Conservation (phyloP, 2,113 vertebrate species). For the Thalassoma bifasciatum region DNA sequence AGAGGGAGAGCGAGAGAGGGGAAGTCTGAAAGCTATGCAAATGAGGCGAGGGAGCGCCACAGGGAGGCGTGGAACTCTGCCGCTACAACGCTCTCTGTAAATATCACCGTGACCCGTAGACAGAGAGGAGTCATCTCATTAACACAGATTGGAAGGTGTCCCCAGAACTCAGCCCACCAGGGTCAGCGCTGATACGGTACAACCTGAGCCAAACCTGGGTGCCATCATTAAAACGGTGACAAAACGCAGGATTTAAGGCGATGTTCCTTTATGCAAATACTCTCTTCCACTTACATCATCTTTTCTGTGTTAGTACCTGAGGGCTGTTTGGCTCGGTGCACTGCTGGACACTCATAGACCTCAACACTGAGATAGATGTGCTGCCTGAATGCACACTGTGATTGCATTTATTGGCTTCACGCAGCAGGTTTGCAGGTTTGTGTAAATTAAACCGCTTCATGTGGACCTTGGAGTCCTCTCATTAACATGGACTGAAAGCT, state of each 20-base stretch:
- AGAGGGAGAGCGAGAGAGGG: slow-evolving; percentile 49
- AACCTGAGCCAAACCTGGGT: slow-evolving; percentile 48
- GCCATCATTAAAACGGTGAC: slow-evolving; percentile 68
- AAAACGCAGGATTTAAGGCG: slow-evolving; percentile 47
- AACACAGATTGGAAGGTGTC: slow-evolving; percentile 75
- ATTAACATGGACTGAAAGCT: slow-evolving; percentile 39
- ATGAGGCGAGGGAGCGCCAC: slow-evolving; percentile 70
- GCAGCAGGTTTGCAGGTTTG: slow-evolving; percentile 38
- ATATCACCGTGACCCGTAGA: slow-evolving; percentile 77
- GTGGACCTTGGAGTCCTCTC: slow-evolving; percentile 34
- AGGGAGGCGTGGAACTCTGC: slow-evolving; percentile 66
- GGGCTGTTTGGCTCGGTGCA: slow-evolving; percentile 23
- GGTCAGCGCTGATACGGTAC: slow-evolving; percentile 56
- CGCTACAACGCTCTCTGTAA: slow-evolving; percentile 70
- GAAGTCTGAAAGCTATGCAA: slow-evolving; percentile 82
- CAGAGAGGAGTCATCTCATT: slow-evolving; percentile 77
- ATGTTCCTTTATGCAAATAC: slow-evolving; percentile 40
- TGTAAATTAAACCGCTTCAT: slow-evolving; percentile 44
- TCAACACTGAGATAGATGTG: slow-evolving; percentile 4
- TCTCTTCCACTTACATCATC: slow-evolving; percentile 35
- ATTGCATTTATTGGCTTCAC: slow-evolving; percentile 19
- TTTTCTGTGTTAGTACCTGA: slow-evolving; percentile 26
- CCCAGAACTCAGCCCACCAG: slow-evolving; percentile 50
- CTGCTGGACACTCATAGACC: slow-evolving; percentile 24
- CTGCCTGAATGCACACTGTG: slow-evolving; percentile 22